These are phyloP conservation scores for Hyposmocoma kahamanoa DNA, from an alignment of 1,140 invertebrate species.

Conservation along the genomic window DNA sequence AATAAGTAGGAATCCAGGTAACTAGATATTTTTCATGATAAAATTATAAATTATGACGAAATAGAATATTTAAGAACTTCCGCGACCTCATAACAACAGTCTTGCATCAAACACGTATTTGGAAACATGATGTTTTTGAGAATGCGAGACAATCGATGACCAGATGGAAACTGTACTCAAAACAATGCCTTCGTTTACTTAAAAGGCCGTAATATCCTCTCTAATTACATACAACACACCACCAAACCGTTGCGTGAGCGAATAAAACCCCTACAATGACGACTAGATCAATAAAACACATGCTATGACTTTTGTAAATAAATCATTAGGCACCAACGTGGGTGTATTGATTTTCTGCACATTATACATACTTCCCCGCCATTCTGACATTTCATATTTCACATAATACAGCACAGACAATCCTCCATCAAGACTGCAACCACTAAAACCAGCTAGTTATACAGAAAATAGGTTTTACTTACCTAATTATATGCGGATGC, in stretches of 20 bases:
- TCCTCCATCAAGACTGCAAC: neutral
- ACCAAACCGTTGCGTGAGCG: neutral
- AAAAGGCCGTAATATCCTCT: neutral
- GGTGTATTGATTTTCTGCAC: neutral
- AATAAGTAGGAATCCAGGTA: too few species aligned
- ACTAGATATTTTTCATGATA: too few species aligned
- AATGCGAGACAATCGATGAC: too few species aligned
- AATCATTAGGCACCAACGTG: neutral
- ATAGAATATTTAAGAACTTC: too few species aligned
- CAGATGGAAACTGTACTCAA: neutral
- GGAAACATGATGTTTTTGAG: too few species aligned
- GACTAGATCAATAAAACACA: neutral
- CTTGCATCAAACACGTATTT: too few species aligned
- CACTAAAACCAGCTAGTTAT: slow-evolving; percentile 12
- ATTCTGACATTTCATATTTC: neutral
- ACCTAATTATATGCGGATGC: slow-evolving; percentile 11
- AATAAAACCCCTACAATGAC: neutral
- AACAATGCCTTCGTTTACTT: neutral
- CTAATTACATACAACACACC: neutral
- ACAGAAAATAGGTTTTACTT: slow-evolving; percentile 23
- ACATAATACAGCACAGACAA: neutral
- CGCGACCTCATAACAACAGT: too few species aligned
- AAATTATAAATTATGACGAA: too few species aligned
- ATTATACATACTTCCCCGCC: neutral
- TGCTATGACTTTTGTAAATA: neutral